Evolutionary conservation across 2,797 vertebrate species (phyloP).

Genomic region (Dromococcyx pavoninus): DNA sequence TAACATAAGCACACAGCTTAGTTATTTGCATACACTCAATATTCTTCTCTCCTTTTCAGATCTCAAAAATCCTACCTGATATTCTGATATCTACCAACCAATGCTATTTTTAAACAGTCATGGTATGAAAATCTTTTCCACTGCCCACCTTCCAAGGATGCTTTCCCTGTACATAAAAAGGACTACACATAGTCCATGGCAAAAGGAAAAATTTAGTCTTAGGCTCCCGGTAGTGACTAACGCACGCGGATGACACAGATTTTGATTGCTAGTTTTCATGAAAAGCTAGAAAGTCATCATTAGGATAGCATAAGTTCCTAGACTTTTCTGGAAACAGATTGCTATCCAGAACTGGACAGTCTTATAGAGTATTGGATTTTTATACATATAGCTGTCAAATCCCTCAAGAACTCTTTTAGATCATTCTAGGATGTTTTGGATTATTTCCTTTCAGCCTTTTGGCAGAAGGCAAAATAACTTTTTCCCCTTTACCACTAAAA

Average conservation of each 20-base stretch:
- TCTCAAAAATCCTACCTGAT: not conserved
- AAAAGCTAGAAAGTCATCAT: not conserved
- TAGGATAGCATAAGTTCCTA: not conserved
- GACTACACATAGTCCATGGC: not conserved
- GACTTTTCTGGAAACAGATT: not conserved
- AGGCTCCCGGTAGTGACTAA: not conserved
- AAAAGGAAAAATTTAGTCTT: not conserved
- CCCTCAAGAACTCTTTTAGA: not conserved
- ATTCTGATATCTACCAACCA: not conserved
- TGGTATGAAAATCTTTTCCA: not conserved
- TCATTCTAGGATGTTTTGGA: not conserved
- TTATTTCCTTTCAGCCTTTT: not conserved
- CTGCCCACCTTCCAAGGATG: not conserved
- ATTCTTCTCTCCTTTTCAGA: not conserved
- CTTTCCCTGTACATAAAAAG: not conserved
- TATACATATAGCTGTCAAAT: not conserved
- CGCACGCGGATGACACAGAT: not conserved
- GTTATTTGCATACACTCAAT: not conserved
- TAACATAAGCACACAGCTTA: not conserved
- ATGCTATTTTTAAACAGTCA: not conserved
- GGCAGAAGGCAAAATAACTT: not conserved
- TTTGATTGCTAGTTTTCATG: not conserved
- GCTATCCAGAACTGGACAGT: not conserved
- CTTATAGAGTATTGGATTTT: not conserved
- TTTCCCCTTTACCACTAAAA: not conserved